Evolutionary conservation across 2,888 invertebrate genomes (phyloP).

Genomic region (Autographa gamma): DNA sequence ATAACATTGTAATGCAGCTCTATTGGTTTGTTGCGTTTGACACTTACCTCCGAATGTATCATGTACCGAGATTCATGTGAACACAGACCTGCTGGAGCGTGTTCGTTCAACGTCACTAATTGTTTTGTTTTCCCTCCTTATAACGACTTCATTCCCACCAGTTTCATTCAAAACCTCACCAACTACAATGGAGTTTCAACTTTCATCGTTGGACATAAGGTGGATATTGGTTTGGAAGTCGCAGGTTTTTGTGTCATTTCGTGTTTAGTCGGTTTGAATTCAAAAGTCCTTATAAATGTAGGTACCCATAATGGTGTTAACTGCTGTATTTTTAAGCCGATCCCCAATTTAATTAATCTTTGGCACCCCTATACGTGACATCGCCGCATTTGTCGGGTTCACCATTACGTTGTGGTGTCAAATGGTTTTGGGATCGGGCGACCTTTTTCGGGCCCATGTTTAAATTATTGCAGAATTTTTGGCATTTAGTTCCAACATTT

Average conservation of each 20-base stretch:
- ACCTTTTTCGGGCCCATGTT: constrained; percentile 23
- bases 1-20: background rate
- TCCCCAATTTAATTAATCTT: constrained; percentile 16
- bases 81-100: constrained; percentile 16
- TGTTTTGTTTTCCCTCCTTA: constrained; percentile 29
- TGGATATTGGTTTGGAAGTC: constrained; percentile 1
- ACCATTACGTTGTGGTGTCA: constrained; percentile 12
- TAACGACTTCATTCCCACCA: background rate
- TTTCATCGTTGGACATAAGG: background rate
- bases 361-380: background rate
- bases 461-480: constrained; percentile 19
- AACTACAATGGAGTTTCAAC: background rate
- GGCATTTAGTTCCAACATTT: background rate
- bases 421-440: constrained; percentile 10
- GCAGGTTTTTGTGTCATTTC: background rate
- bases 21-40: background rate
- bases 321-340: constrained; percentile 29
- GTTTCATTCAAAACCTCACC: background rate
- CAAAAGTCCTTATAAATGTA: constrained; percentile 17
- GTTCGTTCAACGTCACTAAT: constrained; percentile 26
- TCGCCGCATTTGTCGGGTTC: constrained; percentile 7
- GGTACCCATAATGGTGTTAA: constrained; percentile 23
- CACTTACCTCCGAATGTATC: constrained; percentile 9
- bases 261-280: background rate
- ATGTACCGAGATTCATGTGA: constrained; percentile 17